Conservation (phyloP, 2,113 vertebrate genomes). For the Eptesicus fuscus region DNA sequence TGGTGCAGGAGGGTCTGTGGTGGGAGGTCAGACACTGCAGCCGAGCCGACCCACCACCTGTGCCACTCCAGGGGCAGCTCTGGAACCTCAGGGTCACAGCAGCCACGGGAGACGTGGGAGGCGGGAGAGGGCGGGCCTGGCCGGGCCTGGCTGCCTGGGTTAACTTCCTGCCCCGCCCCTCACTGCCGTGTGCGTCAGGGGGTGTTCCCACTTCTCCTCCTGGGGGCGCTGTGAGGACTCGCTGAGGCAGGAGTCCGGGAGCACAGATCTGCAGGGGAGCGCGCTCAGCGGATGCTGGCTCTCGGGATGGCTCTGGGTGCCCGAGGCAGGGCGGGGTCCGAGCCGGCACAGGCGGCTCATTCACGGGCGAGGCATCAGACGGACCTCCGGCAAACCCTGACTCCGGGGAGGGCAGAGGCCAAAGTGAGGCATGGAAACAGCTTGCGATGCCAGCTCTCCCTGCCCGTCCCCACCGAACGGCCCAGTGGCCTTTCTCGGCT, state of each 20-base stretch:
- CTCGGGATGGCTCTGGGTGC: rapidly evolving
- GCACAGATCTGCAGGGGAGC: neutral
- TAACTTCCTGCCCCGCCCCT: too few species aligned
- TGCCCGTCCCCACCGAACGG: rapidly evolving
- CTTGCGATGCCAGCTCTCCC: neutral
- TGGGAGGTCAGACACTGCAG: too few species aligned
- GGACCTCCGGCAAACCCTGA: rapidly evolving
- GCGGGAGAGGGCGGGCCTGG: neutral
- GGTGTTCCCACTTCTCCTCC: neutral
- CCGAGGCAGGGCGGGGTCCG: neutral
- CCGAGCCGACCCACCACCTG: neutral
- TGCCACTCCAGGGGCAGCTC: neutral
- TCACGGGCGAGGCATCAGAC: rapidly evolving
- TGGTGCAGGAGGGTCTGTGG: rapidly evolving
- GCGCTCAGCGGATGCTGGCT: neutral
- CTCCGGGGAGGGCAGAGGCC: neutral
- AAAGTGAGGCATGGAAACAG: rapidly evolving
- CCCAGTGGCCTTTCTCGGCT: neutral
- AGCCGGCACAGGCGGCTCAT: too few species aligned
- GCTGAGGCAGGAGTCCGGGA: rapidly evolving
- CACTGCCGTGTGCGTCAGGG: rapidly evolving
- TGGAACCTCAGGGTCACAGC: neutral
- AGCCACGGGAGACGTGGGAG: neutral
- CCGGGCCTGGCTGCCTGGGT: neutral
- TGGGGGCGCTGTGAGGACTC: rapidly evolving